These are phyloP conservation scores for Lepidurus arcticus DNA, from an alignment of 1,140 invertebrate species.

Conservation along the genomic window DNA sequence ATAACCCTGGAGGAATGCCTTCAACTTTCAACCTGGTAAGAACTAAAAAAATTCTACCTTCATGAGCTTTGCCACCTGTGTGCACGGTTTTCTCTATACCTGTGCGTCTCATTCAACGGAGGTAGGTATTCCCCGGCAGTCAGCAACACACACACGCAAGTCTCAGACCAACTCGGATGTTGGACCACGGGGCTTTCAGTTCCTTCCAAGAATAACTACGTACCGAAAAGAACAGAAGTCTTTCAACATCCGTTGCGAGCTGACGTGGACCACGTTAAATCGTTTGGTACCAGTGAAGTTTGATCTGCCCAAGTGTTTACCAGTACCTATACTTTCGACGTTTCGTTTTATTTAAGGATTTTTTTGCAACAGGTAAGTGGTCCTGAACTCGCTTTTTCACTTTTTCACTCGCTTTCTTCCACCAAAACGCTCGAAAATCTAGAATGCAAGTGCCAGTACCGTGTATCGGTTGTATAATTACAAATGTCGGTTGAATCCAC, in stretches of 20 bases:
- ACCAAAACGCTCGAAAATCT: no score
- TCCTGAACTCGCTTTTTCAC: no score
- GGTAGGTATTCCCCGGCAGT: neutral
- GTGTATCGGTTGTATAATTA: no score
- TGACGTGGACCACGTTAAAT: neutral
- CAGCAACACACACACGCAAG: neutral
- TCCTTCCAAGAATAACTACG: neutral
- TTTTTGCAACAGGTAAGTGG: no score
- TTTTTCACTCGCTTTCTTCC: no score
- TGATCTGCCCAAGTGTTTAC: neutral
- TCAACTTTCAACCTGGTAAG: neutral
- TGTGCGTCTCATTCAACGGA: neutral
- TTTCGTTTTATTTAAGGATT: no score
- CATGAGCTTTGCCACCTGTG: neutral
- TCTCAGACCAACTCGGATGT: neutral
- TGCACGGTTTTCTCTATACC: neutral
- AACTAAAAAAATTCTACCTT: neutral
- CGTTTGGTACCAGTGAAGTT: neutral
- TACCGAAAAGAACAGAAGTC: neutral
- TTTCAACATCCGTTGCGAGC: neutral
- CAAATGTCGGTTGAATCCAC: no score
- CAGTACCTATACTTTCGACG: no score
- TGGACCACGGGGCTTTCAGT: neutral
- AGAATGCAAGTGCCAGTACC: no score
- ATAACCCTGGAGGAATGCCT: slow-evolving; percentile 6